Evolutionary conservation across 2,113 vertebrate species (phyloP).

Genomic region (Istiophorus platypterus): DNA sequence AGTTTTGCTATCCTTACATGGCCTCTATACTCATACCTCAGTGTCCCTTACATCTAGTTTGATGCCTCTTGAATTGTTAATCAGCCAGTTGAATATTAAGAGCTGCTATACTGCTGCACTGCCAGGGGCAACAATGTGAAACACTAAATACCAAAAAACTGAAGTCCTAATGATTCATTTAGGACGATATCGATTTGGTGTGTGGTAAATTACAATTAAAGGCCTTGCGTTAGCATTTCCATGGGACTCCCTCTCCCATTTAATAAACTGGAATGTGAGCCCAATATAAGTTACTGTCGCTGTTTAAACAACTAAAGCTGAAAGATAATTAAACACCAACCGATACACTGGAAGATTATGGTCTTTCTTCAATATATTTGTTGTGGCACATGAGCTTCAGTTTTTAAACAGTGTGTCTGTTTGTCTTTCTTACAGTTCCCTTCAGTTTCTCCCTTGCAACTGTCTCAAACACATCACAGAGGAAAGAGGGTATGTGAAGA

Average conservation of each 20-base stretch:
- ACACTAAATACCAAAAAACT: conserved; percentile 72
- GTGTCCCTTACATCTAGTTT: conserved; percentile 44
- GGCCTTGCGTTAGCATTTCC: conserved; percentile 16
- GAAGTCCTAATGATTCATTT: conserved; percentile 62
- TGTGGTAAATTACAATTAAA: conserved; percentile 54
- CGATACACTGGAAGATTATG: background rate
- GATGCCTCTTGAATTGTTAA: conserved; percentile 74
- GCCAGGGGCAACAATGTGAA: conserved; percentile 62
- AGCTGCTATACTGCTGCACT: conserved; percentile 57
- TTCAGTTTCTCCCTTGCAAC: background rate
- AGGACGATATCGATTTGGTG: conserved; percentile 51
- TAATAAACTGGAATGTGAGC: background rate
- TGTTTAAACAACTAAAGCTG: background rate
- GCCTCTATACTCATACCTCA: conserved; percentile 51
- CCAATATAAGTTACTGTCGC: conserved; percentile 13
- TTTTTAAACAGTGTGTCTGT: background rate
- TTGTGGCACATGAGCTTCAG: background rate
- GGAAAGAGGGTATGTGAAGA: background rate
- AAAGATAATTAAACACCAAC: background rate
- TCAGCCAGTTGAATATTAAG: conserved; percentile 68
- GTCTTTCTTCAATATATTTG: background rate
- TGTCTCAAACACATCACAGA: background rate
- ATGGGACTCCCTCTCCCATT: conserved; percentile 4
- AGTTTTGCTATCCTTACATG: conserved; percentile 37
- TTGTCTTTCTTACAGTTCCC: background rate